Conservation (phyloP, 1,140 invertebrate species). For the Atopsyche davidsoni region DNA sequence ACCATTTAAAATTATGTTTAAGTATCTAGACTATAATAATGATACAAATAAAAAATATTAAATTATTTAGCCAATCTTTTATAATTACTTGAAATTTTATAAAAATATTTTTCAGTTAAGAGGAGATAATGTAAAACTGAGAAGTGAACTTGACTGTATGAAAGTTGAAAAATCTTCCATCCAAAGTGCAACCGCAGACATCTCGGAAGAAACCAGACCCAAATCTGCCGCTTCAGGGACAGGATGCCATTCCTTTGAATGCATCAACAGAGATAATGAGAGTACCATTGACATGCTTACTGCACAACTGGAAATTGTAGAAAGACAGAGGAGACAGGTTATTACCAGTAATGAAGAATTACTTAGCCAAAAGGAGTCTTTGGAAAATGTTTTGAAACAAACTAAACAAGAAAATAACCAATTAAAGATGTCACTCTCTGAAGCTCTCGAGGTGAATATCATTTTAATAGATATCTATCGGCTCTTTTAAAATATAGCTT, state of each 20-base stretch:
- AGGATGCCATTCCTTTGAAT: constrained; percentile 1
- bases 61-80: too few species aligned
- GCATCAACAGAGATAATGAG: constrained; percentile 31
- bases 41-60: too few species aligned
- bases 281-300: constrained; percentile 42
- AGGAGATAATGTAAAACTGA: constrained; percentile 39
- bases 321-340: constrained; percentile 38
- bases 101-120: constrained; percentile 31
- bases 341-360: constrained; percentile 43
- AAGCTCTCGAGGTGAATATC: too few species aligned
- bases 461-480: too few species aligned
- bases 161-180: constrained; percentile 1
- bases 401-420: neutral
- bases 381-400: constrained; percentile 35
- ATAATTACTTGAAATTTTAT: too few species aligned
- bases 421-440: neutral
- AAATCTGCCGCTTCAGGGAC: neutral
- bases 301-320: constrained; percentile 39
- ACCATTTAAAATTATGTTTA: too few species aligned
- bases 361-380: constrained; percentile 42
- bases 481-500: too few species aligned
- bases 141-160: constrained; percentile 27
- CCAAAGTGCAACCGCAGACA: neutral
- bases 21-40: too few species aligned
- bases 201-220: neutral